Base-by-base conservation (phyloP, 2,113 vertebrate species). In the Collichthys lucidus region DNA sequence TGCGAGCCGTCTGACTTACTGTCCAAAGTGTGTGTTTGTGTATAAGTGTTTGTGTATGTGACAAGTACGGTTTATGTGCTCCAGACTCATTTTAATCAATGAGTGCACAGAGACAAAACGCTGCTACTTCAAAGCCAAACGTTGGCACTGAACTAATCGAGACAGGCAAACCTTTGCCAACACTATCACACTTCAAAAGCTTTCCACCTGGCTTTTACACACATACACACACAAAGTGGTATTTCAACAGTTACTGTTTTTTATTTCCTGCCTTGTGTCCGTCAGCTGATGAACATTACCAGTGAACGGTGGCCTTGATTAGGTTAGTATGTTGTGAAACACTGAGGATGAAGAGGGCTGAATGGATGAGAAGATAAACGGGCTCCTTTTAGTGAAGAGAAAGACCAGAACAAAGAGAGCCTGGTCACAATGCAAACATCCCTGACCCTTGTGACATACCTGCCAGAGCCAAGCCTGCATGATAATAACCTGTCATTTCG, bases 31-130 rank as follows among this genome's bases (percentile, higher is more conserved):
- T 50, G 50, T 52, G 29, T 22, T 14, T 60, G 72, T 31, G 22
- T 40, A 8, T 35, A 14, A 49, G 56, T 59, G 29, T 65, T 24
- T 57, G 24, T 24, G 20, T 53, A n/a, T 24, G 20, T 53, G 60
- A 71, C 31, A 57, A 74, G 52, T 46, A 60, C 3, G 15, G 14
- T 69, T 52, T 11, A 42, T 57, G 59, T 55, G 63, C 72, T 76
- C 22, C 62, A 73, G 77, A 19, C 53, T 79, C 35, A 53, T 82
- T 80, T 86, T 80, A 80, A 80, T 80, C 57, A 80, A 70, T 24
- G 52, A 68, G 52, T 40, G 40, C 69, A 77, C 29, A 55, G 20
- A 59, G 68, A 82, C 79, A 79, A 29, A 79, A 89, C 35, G 11
- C 52, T 29, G 62, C 42, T 72, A 22, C 49, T 69, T 73, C 75